These are phyloP conservation scores for Oscheius sp. DNA, from an alignment of 2,888 invertebrate species.

Conservation along the genomic window DNA sequence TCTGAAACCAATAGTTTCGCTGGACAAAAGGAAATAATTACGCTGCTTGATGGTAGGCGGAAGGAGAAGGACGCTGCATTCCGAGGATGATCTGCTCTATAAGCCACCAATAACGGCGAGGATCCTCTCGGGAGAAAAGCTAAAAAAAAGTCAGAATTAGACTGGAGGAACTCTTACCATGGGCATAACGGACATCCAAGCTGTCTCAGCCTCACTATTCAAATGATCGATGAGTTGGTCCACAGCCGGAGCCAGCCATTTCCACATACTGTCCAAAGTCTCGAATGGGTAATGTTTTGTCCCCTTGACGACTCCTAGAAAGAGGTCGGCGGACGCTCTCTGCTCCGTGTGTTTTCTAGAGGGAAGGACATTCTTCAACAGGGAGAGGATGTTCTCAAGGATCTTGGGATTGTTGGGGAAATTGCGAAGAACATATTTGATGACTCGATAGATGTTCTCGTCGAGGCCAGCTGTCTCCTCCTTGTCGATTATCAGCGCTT, in stretches of 20 bases:
- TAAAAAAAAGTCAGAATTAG: too few species aligned
- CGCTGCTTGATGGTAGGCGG: slow-evolving; percentile 34
- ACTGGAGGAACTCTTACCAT: not conserved
- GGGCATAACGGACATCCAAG: slow-evolving; percentile 37
- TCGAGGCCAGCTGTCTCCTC: slow-evolving; percentile 16
- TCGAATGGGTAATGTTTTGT: slow-evolving; percentile 46
- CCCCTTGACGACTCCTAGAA: slow-evolving; percentile 49
- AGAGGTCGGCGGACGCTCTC: slow-evolving; percentile 49
- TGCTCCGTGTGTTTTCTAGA: slow-evolving; percentile 44
- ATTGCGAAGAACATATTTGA: slow-evolving; percentile 52
- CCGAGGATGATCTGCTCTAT: slow-evolving; percentile 46
- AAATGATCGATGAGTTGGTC: slow-evolving; percentile 41
- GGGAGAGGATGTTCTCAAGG: slow-evolving; percentile 29
- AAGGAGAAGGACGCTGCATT: slow-evolving; percentile 31
- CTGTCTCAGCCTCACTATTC: slow-evolving; percentile 39
- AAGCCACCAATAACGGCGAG: slow-evolving; percentile 52
- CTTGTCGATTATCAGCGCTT: slow-evolving; percentile 25
- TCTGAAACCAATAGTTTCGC: slow-evolving; percentile 36
- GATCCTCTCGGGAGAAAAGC: slow-evolving; percentile 36
- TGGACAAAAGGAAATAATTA: not conserved
- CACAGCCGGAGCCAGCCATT: slow-evolving; percentile 40
- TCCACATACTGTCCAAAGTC: slow-evolving; percentile 48
- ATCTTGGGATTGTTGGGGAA: slow-evolving; percentile 44
- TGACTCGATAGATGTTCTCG: slow-evolving; percentile 31
- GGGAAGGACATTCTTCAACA: slow-evolving; percentile 35